These are phyloP conservation scores for Corydoras maculifer DNA, from an alignment of 2,113 vertebrate genomes.

Conservation along the genomic window DNA sequence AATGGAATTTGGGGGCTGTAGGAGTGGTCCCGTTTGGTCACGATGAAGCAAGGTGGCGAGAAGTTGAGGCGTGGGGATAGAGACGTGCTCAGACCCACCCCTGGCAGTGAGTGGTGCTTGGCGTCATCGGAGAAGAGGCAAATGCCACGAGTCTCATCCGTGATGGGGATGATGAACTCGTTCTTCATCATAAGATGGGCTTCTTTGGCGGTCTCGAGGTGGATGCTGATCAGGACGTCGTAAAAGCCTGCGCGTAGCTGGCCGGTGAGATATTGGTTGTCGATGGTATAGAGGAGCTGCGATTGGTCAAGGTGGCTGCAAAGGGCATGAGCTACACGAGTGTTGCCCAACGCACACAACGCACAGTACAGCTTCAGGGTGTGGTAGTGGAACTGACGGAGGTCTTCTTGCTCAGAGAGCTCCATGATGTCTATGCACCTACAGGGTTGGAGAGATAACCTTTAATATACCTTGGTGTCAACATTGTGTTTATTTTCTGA, in stretches of 20 bases:
- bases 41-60: conserved; percentile 76
- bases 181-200: conserved; percentile 96
- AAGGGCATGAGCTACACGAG: conserved; percentile 85
- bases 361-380: conserved; percentile 89
- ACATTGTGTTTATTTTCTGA: too few species aligned
- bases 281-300: conserved; percentile 88
- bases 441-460: background rate
- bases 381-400: conserved; percentile 90
- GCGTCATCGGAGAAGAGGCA: conserved; percentile 79
- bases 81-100: conserved; percentile 83
- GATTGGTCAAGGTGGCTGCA: conserved; percentile 91
- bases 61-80: conserved; percentile 82
- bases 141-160: conserved; percentile 83
- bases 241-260: conserved; percentile 90
- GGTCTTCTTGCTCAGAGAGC: conserved; percentile 83
- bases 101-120: conserved; percentile 83
- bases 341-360: conserved; percentile 90
- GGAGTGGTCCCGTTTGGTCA: conserved; percentile 66
- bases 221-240: conserved; percentile 90
- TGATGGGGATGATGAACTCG: conserved; percentile 96
- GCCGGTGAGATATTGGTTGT: conserved; percentile 90
- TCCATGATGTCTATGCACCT: conserved; percentile 94
- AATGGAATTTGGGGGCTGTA: conserved; percentile 86
- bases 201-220: conserved; percentile 85
- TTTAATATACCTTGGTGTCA: too few species aligned